Base-by-base conservation (phyloP, 2,888 invertebrate genomes). In the Drosophila sordidula region DNA sequence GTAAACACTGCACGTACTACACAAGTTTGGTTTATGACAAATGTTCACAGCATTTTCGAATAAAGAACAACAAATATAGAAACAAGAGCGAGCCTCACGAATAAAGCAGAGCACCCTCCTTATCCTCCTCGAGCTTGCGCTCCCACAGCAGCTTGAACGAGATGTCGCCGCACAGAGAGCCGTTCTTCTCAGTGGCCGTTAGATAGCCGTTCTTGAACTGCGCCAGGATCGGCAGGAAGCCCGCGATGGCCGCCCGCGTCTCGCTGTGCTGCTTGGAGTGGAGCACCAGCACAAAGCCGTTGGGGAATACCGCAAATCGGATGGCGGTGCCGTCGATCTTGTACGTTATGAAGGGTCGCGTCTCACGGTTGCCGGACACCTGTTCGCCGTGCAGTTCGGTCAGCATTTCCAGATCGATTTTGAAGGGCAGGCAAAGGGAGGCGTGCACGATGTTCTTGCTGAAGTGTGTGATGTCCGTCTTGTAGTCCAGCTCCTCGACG, bases 11-110 rank as follows among this genome's bases (percentile, higher is more conserved):
- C 85, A 85, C 85, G 85, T 85, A 75, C 76, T 87, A 73, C 75
- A 75, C 67, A 75, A 87, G 81, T 85, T 89, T 78, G 89, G 70
- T 80, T 84, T 85, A 85, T 85, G 85, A 88, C 89, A 85, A 85
- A 85, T 87, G 89, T 69, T 82, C 64, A 67, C 65, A 66, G 69
- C 55, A 63, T 57, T 77, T 52, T 59, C 54, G 32, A 63, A 68
- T 34, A 52, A 45, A 54, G 14, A 26, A 63, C 50, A 47, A 51
- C 44, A 39, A 22, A 45, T 50, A 52, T 25, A 44, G 16, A 14
- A 32, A 14, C n/a, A 32, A 4, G 6, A 9, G 18, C 32, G 25
- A 14, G 11, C 3, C 25, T 69, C 25, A 83, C 3, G 71, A 82
- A 39, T 87, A 74, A 1, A 83, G 65, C 1, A 83, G 34, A 5